These are phyloP conservation scores for Pelecanoides urinatrix DNA, from an alignment of 2,113 vertebrate genomes.

Conservation along the genomic window DNA sequence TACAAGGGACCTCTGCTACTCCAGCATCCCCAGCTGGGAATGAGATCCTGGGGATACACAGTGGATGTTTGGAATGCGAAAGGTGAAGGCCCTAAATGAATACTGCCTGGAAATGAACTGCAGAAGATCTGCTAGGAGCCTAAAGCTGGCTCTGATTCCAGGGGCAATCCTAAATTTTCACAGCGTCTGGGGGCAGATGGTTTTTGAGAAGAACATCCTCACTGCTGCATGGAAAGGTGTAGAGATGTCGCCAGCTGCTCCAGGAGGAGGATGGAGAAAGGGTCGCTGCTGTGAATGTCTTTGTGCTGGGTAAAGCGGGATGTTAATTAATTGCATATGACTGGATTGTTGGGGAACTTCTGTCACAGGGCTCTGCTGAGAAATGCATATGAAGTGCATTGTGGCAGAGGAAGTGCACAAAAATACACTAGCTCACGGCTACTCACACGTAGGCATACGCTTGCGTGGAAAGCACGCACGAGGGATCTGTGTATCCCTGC, in stretches of 20 bases:
- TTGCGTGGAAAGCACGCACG: neutral
- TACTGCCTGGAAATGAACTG: neutral
- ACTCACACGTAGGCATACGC: neutral
- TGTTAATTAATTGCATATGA: neutral
- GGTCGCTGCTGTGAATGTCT: neutral
- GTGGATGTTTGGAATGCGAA: neutral
- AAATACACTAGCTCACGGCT: fast-evolving
- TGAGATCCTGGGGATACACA: neutral
- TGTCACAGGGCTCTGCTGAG: neutral
- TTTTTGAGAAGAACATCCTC: neutral
- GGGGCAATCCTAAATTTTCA: neutral
- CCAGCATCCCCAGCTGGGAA: neutral
- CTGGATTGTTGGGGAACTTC: neutral
- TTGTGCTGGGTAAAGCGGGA: neutral
- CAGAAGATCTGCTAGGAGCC: neutral
- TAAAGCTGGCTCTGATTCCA: neutral
- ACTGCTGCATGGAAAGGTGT: neutral
- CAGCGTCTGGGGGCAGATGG: neutral
- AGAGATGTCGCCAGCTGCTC: neutral
- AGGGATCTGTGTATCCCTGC: neutral
- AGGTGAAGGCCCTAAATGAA: neutral
- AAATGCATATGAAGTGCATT: neutral
- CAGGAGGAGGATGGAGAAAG: neutral
- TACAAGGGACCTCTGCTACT: neutral
- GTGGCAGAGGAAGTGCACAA: neutral